phyloP scores from a whole-genome alignment of 2,113 vertebrate species.

The Deroptyus accipitrinus region DNA sequence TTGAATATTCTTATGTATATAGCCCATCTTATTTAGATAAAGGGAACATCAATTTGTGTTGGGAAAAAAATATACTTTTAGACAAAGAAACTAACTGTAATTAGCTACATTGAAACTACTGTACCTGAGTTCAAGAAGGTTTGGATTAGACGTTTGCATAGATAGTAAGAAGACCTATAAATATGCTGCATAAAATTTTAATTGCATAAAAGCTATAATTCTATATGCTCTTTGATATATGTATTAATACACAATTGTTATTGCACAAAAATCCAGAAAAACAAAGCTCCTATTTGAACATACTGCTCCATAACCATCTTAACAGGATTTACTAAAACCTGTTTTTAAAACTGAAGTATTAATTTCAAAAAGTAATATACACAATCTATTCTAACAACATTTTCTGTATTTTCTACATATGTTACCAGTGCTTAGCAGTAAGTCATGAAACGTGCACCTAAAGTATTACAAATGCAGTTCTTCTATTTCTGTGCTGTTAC shows the following conservation, averaged over 20 bases:
- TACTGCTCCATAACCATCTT: neutral
- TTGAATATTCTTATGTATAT: neutral
- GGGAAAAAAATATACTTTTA: neutral
- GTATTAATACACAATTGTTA: neutral
- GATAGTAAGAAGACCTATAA: neutral
- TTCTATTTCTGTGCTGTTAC: neutral
- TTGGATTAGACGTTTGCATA: neutral
- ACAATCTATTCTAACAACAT: neutral
- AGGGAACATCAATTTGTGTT: neutral
- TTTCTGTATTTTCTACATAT: neutral
- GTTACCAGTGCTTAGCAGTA: neutral
- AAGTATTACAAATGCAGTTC: neutral
- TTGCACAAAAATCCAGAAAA: neutral
- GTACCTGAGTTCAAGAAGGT: neutral
- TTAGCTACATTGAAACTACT: neutral
- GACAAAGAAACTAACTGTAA: neutral
- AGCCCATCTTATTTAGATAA: neutral
- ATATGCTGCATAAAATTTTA: neutral
- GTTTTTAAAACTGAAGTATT: neutral
- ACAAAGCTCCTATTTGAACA: neutral
- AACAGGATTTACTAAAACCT: neutral
- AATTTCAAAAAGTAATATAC: neutral
- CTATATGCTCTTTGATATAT: neutral
- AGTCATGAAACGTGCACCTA: neutral
- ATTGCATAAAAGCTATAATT: neutral